Conservation (phyloP, 1,140 invertebrate genomes). For the Bombus pyrosoma region DNA sequence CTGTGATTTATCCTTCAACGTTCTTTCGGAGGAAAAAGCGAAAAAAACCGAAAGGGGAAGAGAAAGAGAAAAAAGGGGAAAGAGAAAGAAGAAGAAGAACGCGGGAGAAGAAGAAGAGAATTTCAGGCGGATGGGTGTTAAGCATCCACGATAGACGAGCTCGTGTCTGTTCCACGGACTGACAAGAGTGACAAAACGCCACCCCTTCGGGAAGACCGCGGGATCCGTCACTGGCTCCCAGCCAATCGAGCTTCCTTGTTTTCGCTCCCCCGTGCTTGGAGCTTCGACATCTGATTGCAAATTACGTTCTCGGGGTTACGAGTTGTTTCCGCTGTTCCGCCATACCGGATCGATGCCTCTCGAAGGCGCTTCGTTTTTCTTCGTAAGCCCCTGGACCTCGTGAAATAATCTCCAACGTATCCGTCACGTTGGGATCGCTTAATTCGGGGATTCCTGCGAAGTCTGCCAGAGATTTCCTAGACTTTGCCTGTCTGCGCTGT, state of each 20-base stretch:
- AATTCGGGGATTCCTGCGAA: constrained; percentile 1
- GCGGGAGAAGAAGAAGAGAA: neutral
- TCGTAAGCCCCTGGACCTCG: neutral
- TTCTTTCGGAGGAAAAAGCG: constrained; percentile 1
- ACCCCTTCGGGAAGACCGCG: constrained; percentile 37
- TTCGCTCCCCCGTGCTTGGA: constrained; percentile 10
- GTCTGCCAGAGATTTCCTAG: neutral
- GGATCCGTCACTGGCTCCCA: constrained; percentile 60
- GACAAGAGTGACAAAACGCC: constrained; percentile 62
- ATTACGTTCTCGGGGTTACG: constrained; percentile 47
- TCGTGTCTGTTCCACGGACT: constrained; percentile 11
- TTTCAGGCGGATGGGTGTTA: constrained; percentile 23
- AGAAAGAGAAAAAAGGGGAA: neutral
- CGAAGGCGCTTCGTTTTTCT: neutral
- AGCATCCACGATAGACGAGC: constrained; percentile 3
- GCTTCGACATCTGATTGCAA: constrained; percentile 64
- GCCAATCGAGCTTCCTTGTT: constrained; percentile 62
- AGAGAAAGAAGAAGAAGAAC: neutral
- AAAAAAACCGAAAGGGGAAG: too few relatives aligned
- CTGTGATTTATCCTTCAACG: constrained; percentile 54
- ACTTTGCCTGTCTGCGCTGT: too few relatives aligned
- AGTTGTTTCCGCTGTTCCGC: constrained; percentile 12
- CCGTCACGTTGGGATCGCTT: neutral
- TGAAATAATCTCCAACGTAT: constrained; percentile 9
- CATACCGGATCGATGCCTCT: constrained; percentile 37